phyloP scores from a whole-genome alignment of 2,888 invertebrate species.

The Stratiomys singularior region DNA sequence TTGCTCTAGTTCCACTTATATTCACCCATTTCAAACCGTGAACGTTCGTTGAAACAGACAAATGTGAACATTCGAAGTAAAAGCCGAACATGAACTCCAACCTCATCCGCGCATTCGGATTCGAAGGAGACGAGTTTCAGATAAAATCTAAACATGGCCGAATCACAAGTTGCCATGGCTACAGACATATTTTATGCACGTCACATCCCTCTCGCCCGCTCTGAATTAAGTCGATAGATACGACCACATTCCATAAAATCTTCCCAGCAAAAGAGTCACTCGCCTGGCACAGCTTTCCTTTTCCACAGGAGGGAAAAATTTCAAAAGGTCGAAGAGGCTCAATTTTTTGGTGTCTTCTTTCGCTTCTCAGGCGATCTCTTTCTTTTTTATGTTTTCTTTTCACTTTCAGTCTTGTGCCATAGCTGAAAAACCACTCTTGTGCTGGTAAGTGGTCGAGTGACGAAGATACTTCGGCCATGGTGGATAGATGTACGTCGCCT shows the following conservation, averaged over 20 bases:
- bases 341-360: too few species aligned
- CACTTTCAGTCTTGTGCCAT: neutral
- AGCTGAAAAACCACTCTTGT: neutral
- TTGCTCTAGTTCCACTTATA: neutral
- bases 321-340: too few species aligned
- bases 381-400: neutral
- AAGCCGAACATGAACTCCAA: constrained; percentile 9
- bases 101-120: constrained; percentile 10
- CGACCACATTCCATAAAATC: too few species aligned
- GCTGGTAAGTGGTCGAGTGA: neutral
- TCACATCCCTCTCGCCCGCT: constrained; percentile 36
- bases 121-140: neutral
- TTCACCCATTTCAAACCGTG: neutral
- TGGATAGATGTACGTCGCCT: neutral
- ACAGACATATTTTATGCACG: constrained; percentile 50
- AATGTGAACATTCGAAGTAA: neutral
- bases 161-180: constrained; percentile 49
- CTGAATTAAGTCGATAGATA: too few species aligned
- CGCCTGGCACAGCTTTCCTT: too few species aligned
- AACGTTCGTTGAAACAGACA: too few species aligned
- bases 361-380: neutral
- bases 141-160: constrained; percentile 50
- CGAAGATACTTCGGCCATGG: neutral
- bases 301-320: too few species aligned
- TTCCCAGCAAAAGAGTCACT: neutral